phyloP scores from a whole-genome alignment of 92 coral and sea anemone species.

The Parazoanthus darwini region DNA sequence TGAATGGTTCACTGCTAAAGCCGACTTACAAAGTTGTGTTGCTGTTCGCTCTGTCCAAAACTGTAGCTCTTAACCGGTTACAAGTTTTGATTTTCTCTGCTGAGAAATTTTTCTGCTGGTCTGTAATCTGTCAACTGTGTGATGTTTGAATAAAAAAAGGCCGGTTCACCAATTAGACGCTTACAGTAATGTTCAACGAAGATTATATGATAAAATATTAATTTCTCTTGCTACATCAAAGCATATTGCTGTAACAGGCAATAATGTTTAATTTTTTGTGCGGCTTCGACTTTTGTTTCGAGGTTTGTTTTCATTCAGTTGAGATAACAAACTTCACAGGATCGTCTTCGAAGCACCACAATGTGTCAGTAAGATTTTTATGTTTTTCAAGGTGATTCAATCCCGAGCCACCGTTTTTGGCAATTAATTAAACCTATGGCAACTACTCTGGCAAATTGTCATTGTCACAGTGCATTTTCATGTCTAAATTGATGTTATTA shows the following conservation, averaged over 20 bases:
- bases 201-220: conserved; percentile 5
- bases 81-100: too few species aligned
- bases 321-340: neutral
- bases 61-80: too few species aligned
- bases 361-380: neutral
- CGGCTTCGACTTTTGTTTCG: neutral
- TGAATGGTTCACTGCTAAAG: too few species aligned
- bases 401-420: neutral
- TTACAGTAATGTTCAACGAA: neutral
- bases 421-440: neutral
- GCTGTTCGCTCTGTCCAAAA: neutral
- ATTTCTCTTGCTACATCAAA: neutral
- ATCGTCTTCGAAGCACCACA: neutral
- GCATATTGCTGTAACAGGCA: neutral
- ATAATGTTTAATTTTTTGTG: neutral
- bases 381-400: neutral
- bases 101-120: neutral
- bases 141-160: neutral
- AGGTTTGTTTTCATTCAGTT: neutral
- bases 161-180: neutral
- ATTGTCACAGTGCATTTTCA: neutral
- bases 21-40: neutral
- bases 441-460: neutral
- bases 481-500: neutral
- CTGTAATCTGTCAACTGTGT: neutral